Evolutionary conservation across 1,140 invertebrate genomes (phyloP).

Genomic region (Aleiodes sp.): DNA sequence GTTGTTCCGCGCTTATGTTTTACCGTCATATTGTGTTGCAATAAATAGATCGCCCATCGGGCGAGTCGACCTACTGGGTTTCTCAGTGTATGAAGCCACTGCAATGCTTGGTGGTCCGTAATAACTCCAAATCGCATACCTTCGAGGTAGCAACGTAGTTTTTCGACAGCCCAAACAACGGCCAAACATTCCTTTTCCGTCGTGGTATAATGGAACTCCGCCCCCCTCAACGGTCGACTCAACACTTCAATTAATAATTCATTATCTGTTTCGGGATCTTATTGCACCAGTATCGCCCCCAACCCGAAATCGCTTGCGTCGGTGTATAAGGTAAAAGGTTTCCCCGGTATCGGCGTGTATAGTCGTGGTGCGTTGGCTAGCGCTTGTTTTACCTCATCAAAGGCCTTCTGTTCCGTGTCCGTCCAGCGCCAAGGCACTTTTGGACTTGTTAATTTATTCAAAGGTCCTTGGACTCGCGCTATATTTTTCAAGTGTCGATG

Average conservation of each 20-base stretch:
- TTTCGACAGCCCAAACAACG: conserved; percentile 58
- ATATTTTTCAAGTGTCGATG: conserved; percentile 21
- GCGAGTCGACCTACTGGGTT: conserved; percentile 57
- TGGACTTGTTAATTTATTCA: conserved; percentile 21
- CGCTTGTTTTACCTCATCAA: conserved; percentile 31
- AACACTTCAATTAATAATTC: conserved; percentile 53
- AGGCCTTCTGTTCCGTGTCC: conserved; percentile 41
- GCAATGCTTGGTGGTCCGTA: conserved; percentile 63
- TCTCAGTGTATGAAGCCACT: conserved; percentile 58
- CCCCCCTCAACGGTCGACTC: conserved; percentile 43
- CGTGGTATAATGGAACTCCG: conserved; percentile 48
- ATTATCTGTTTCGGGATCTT: conserved; percentile 28
- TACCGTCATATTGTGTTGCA: conserved; percentile 40
- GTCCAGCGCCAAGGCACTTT: conserved; percentile 29
- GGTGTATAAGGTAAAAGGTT: neutral
- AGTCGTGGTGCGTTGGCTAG: neutral
- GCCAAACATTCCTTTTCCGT: conserved; percentile 65
- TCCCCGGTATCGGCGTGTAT: neutral
- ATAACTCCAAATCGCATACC: conserved; percentile 57
- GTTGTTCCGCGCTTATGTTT: conserved; percentile 39
- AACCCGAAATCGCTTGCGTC: neutral
- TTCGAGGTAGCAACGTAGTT: conserved; percentile 59
- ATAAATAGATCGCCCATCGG: conserved; percentile 52
- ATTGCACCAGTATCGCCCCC: conserved; percentile 43
- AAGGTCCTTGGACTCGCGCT: neutral